These are phyloP conservation scores for Dioctria rufipes DNA, from an alignment of 2,888 invertebrate species.

Conservation along the genomic window DNA sequence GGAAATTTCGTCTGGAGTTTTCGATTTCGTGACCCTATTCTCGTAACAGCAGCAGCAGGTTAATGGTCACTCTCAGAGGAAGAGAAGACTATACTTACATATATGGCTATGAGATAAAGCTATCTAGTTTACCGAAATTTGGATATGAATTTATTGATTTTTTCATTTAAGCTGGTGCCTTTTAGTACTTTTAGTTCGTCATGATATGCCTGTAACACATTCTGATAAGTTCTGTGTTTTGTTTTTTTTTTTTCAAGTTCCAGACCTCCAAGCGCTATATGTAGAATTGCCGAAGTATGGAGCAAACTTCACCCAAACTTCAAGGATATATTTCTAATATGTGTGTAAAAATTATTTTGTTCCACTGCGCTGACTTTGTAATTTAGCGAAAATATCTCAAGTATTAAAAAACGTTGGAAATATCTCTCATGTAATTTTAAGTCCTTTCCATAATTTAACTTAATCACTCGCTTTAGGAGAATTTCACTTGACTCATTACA, in stretches of 20 bases:
- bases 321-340: too few relatives aligned
- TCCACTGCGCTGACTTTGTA: background rate
- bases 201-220: background rate
- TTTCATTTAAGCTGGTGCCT: conserved; percentile 16
- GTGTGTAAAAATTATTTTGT: too few relatives aligned
- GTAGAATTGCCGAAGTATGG: too few relatives aligned
- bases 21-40: conserved; percentile 10
- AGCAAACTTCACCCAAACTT: too few relatives aligned
- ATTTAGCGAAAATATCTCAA: conserved; percentile 22
- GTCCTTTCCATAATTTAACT: conserved; percentile 42
- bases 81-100: background rate
- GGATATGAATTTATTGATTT: conserved; percentile 39
- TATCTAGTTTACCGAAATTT: conserved; percentile 2
- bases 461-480: conserved; percentile 36
- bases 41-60: conserved; percentile 6
- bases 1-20: conserved; percentile 33
- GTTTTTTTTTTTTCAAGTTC: too few relatives aligned
- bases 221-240: background rate
- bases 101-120: background rate
- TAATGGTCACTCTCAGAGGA: background rate
- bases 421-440: conserved; percentile 15
- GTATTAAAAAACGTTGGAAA: background rate
- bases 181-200: background rate
- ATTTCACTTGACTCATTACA: conserved; percentile 50
- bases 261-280: too few relatives aligned